phyloP scores from a whole-genome alignment of 2,888 invertebrate species.

The Cheilosia variabilis region DNA sequence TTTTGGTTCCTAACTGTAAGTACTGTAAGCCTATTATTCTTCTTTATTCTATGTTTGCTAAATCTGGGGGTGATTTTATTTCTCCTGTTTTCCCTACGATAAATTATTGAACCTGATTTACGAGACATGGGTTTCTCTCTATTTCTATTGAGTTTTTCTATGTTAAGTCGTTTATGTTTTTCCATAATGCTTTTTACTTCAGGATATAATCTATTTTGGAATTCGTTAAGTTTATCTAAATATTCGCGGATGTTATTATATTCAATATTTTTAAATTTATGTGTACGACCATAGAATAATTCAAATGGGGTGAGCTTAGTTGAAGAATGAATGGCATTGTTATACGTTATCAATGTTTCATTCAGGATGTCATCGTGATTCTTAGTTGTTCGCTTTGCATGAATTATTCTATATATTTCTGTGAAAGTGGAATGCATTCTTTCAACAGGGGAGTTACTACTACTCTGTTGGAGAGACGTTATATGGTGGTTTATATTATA shows the following conservation, averaged over 20 bases:
- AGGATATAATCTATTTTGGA: conserved; percentile 1
- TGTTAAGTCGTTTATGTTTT: conserved; percentile 3
- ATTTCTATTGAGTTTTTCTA: background rate
- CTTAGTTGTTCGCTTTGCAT: conserved; percentile 7
- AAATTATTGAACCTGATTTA: conserved; percentile 1
- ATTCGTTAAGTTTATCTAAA: conserved; percentile 8
- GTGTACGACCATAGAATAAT: background rate
- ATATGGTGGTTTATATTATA: no score
- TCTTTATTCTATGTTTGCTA: conserved; percentile 17
- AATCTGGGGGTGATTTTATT: conserved; percentile 35
- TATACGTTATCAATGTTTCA: background rate
- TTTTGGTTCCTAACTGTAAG: conserved; percentile 5
- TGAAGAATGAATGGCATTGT: background rate
- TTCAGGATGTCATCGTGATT: background rate
- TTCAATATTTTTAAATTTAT: conserved; percentile 1
- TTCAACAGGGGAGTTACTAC: conserved; percentile 20
- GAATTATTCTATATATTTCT: conserved; percentile 5
- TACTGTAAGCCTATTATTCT: conserved; percentile 13
- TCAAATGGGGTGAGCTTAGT: background rate
- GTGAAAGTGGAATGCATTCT: conserved; percentile 9
- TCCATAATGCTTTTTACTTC: background rate
- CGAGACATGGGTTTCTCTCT: background rate
- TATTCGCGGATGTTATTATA: background rate
- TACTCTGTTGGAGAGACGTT: no score
- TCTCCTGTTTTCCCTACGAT: conserved; percentile 26